A percentile compares a stretch with the other conserved stretches of the same genome.
Evolutionary conservation across 2,888 invertebrate genomes (phyloP).

Genomic region (Aspidiotus rigidus): DNA sequence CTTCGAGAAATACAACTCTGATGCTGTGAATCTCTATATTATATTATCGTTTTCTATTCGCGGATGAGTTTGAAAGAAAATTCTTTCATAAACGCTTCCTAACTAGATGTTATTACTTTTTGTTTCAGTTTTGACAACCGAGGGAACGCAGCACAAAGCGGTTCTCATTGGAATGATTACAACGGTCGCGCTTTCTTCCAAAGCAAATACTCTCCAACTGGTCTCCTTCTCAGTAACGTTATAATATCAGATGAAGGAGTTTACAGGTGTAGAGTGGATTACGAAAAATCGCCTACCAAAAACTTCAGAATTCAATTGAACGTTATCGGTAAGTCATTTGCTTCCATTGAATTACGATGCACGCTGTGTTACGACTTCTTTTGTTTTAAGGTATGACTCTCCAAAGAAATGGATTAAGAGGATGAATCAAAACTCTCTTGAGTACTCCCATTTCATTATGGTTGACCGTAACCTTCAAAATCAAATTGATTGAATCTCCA

Average conservation of each 20-base stretch:
- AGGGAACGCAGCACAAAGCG: conserved; percentile 49
- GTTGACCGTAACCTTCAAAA: too few species aligned
- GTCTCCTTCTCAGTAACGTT: conserved; percentile 57
- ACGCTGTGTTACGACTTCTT: not conserved
- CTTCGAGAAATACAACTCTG: too few species aligned
- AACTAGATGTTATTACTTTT: not conserved
- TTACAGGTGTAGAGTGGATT: conserved; percentile 72
- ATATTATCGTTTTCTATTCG: too few species aligned
- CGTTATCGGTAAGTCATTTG: conserved; percentile 57
- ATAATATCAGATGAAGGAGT: conserved; percentile 61
- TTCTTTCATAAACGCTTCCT: too few species aligned
- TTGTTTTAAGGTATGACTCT: not conserved
- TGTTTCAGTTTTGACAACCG: conserved; percentile 61
- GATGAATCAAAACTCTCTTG: too few species aligned
- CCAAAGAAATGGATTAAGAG: not conserved
- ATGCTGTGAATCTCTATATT: too few species aligned
- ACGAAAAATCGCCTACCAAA: conserved; percentile 65
- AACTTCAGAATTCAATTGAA: conserved; percentile 64
- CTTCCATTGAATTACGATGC: not conserved
- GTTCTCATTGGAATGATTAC: conserved; percentile 64
- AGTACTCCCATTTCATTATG: too few species aligned
- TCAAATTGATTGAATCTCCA: too few species aligned
- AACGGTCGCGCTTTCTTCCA: conserved; percentile 61
- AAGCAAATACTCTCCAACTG: conserved; percentile 56
- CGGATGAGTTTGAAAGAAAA: too few species aligned